Evolutionary conservation across 2,888 invertebrate genomes (phyloP), one percentile per base, ranked within the genome.

Genomic region (Lycocerus yunnanus): DNA sequence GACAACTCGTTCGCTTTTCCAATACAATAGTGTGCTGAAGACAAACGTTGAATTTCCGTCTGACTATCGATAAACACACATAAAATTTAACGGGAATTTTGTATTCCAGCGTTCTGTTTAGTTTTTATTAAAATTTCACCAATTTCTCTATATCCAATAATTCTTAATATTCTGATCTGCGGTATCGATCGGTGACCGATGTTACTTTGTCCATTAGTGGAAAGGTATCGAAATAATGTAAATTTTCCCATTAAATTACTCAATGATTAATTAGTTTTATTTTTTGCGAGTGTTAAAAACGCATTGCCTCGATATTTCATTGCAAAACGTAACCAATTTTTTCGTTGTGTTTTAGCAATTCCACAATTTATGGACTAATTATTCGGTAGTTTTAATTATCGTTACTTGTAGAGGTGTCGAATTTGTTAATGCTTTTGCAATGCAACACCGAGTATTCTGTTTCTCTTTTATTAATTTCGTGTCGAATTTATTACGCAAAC

Each of bases 1-100:
- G 76, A 76, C 77, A 78, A 77, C 77, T 78, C 73, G 74, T 71
- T 59, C 73, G 67, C 66, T 74, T 74, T 68, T 67, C 68, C 70
- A 71, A 74, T 70, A 71, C 74, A 74, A 74, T 74, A 74, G 66
- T 74, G 24, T 58, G 67, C 67, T 60, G 21, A 70, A 70, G 70
- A 61, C 74, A 61, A 73, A 74, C 66, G 74, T 68, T 71, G 74
- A 67, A 70, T 67, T 74, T 24, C 27, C 43, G 27, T 58, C 18
- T 21, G 18, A 63, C 61, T 67, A 66, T 74, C 74, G 67, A 74
- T 74, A 71, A 69, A 43, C 18, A 70, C 16, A 70, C 61, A 70
- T 65, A 65, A 70, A 70, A 70, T 43, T 27, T 61, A 61, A 70
- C 65, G 43, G 10, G 21, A 43, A 43, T 43, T 43, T 43, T 43